Evolutionary conservation across 2,888 invertebrate species (phyloP).

Genomic region (Octonoba sinensis): DNA sequence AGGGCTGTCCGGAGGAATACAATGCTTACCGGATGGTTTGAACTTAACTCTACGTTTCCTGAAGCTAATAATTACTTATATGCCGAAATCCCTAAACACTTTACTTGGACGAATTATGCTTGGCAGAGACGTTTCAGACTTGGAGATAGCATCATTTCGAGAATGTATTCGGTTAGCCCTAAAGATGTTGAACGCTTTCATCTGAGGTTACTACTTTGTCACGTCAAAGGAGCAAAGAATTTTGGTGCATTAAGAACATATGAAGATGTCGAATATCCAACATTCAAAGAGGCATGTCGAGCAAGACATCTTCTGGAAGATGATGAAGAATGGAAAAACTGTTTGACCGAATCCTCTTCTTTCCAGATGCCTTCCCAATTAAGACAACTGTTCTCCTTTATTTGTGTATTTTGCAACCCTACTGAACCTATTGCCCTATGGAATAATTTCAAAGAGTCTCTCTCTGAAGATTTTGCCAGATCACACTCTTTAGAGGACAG

Average conservation of each 20-base stretch:
- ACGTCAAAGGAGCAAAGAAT: conserved; percentile 94
- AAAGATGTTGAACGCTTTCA: conserved; percentile 23
- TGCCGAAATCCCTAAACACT: neutral
- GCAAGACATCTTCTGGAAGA: conserved; percentile 17
- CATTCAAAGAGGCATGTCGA: conserved; percentile 4
- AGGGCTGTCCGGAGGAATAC: neutral
- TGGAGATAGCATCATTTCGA: neutral
- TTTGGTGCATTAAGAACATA: conserved; percentile 70
- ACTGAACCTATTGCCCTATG: neutral
- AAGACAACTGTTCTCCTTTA: conserved; percentile 68
- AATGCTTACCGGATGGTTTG: conserved; percentile 5
- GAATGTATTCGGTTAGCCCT: conserved; percentile 14
- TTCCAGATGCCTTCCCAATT: conserved; percentile 68
- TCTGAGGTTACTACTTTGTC: conserved; percentile 77
- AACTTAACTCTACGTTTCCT: neutral
- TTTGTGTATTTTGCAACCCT: conserved; percentile 64
- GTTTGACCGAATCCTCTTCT: conserved; percentile 10
- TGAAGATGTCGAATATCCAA: neutral
- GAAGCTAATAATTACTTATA: neutral
- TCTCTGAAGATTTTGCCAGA: neutral
- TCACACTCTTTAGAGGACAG: neutral
- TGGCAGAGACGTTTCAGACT: neutral
- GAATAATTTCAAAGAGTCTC: neutral
- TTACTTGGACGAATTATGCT: neutral
- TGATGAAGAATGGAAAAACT: conserved; percentile 7